Base-by-base conservation (phyloP, 1,140 invertebrate genomes). In the Philopotamus ludificatus region DNA sequence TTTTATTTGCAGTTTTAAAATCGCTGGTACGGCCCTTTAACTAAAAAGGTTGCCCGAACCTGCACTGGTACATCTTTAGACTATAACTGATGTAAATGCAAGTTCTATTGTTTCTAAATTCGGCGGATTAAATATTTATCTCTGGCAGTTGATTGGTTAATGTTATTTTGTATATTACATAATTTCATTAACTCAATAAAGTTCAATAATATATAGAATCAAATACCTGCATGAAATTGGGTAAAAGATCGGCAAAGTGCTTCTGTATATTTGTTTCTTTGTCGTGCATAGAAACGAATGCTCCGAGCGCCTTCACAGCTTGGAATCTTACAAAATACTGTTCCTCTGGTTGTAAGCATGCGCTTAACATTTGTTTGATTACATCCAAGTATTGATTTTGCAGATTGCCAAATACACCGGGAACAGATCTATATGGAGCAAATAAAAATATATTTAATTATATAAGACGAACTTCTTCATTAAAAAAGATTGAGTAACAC, bases 391-490 rank as follows among this genome's bases (percentile, higher is more conserved):
- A 95, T 73, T 93, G 89, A 55, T 85, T 82, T 78, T 98, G 94
- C 75, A 97, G 92, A 75, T 95, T 96, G 21, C 96, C 97, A 86
- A 99, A 99, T 25, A 98, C 90, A 41, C 94, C 92, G 61, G 97
- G 97, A 16, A 98, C 93, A 73, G 91, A 89, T 65, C 92, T 94
- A 74, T 50, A 77, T 71, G 70, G 66, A 70, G 51, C 58, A 25
- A 67, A 39, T 47, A 4, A n/a, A 47, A 47, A 47, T 47, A 3
- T 7, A 47, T 18, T n/a, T n/a, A n/a, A n/a, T n/a, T n/a, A n/a
- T n/a, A n/a, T n/a, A 53, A 53, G 18, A 26, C 7, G 12, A 26
- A 53, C 15, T 10, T 28, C 12, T 16, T 50, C 10, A 60, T 53
- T 49, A 7, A 55, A 22, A 26, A 59, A 58, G 39, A 45, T 12